Conservation (phyloP, 2,888 invertebrate species). For the Aricia artaxerxes region DNA sequence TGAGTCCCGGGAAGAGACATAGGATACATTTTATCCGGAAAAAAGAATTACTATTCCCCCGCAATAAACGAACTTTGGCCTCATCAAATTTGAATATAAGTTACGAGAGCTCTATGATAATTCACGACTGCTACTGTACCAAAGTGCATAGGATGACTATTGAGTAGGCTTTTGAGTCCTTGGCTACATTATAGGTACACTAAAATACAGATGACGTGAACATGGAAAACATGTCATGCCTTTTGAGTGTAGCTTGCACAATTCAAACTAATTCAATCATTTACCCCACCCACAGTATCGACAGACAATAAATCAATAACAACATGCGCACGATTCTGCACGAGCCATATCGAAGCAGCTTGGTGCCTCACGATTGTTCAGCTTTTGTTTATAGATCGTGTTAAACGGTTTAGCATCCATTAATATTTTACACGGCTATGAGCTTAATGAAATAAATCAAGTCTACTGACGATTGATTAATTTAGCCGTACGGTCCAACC, state of each 20-base stretch:
- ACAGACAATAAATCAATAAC: conserved; percentile 68
- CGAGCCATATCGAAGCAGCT: conserved; percentile 75
- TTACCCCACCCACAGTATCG: conserved; percentile 46
- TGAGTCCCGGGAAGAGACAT: neutral
- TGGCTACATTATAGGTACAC: too few relatives aligned
- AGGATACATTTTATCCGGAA: too few relatives aligned
- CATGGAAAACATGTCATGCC: neutral
- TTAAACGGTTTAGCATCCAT: conserved; percentile 57
- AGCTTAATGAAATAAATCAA: conserved; percentile 5
- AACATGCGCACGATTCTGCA: conserved; percentile 70
- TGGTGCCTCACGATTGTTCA: conserved; percentile 73
- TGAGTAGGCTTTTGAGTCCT: too few relatives aligned
- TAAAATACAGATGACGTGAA: neutral
- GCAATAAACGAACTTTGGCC: too few relatives aligned
- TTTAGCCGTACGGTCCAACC: neutral
- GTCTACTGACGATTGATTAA: neutral
- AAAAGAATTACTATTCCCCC: too few relatives aligned
- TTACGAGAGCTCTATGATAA: too few relatives aligned
- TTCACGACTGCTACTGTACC: too few relatives aligned
- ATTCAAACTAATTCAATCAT: conserved; percentile 40
- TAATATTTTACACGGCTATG: conserved; percentile 29
- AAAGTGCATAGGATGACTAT: too few relatives aligned
- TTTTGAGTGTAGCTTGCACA: conserved; percentile 32
- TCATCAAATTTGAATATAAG: too few relatives aligned
- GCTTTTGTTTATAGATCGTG: conserved; percentile 62